phyloP scores from a whole-genome alignment of 1,140 invertebrate genomes.

The Neodiprion pinetum region DNA sequence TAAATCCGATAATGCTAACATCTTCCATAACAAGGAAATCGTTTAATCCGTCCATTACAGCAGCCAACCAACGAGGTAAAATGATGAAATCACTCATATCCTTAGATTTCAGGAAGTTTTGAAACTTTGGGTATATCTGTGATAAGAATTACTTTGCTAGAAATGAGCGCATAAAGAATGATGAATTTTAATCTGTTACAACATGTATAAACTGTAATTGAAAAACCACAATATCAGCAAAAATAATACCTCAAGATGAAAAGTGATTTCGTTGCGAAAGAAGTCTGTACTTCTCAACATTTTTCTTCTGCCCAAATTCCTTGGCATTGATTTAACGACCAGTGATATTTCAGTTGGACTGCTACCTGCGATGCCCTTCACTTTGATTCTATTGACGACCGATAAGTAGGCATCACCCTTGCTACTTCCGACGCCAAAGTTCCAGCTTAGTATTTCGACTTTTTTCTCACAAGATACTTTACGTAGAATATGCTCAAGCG shows the following conservation, averaged over 20 bases:
- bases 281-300: slow-evolving; percentile 71
- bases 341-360: slow-evolving; percentile 55
- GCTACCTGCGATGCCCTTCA: slow-evolving; percentile 51
- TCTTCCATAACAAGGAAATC: slow-evolving; percentile 75
- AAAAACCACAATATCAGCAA: neutral
- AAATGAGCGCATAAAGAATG: too few species aligned
- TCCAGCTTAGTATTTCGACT: slow-evolving; percentile 50
- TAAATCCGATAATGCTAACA: slow-evolving; percentile 64
- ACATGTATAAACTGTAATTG: slow-evolving; percentile 54
- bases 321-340: slow-evolving; percentile 70
- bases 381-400: slow-evolving; percentile 62
- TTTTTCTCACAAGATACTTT: slow-evolving; percentile 43
- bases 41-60: slow-evolving; percentile 66
- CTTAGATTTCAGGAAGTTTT: slow-evolving; percentile 44
- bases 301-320: slow-evolving; percentile 66
- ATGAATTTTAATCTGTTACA: slow-evolving; percentile 40
- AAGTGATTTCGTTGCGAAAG: slow-evolving; percentile 72
- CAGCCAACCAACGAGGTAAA: slow-evolving; percentile 61
- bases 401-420: slow-evolving; percentile 70
- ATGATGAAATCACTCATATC: slow-evolving; percentile 33
- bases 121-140: slow-evolving; percentile 47
- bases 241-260: slow-evolving; percentile 66
- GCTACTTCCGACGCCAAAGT: slow-evolving; percentile 48
- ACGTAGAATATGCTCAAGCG: slow-evolving; percentile 50
- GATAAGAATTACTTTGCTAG: slow-evolving; percentile 19